Evolutionary conservation across 2,888 invertebrate species (phyloP).

Genomic region (Polyommatus iphigenia): DNA sequence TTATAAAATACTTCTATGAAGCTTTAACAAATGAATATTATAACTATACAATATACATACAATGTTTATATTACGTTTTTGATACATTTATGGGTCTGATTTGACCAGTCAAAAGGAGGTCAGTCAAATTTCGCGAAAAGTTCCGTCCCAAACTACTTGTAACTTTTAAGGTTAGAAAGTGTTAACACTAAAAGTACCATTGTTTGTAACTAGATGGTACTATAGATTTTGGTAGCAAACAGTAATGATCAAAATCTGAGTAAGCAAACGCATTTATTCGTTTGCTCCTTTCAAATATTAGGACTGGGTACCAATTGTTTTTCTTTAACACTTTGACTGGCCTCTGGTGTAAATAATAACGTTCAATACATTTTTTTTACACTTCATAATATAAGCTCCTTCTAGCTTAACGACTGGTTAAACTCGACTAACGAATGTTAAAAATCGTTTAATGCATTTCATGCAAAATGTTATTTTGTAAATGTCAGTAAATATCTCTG

Average conservation of each 20-base stretch:
- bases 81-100: constrained; percentile 38
- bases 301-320: not conserved
- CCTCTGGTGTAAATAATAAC: constrained; percentile 34
- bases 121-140: not conserved
- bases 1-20: constrained; percentile 42
- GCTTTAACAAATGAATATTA: constrained; percentile 44
- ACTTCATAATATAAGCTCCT: constrained; percentile 59
- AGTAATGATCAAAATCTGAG: no score
- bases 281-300: not conserved
- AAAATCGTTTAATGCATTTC: constrained; percentile 63
- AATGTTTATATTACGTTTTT: constrained; percentile 37
- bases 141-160: not conserved
- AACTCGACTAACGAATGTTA: not conserved
- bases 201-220: not conserved
- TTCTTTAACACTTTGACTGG: constrained; percentile 20
- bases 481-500: constrained; percentile 74
- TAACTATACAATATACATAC: constrained; percentile 36
- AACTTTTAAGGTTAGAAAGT: not conserved
- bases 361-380: constrained; percentile 35
- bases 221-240: not conserved
- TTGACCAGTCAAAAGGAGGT: constrained; percentile 37
- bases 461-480: constrained; percentile 74
- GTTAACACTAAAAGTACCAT: not conserved
- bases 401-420: constrained; percentile 56
- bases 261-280: no score